Conservation (phyloP, 2,113 vertebrate genomes). For the Channa argus region DNA sequence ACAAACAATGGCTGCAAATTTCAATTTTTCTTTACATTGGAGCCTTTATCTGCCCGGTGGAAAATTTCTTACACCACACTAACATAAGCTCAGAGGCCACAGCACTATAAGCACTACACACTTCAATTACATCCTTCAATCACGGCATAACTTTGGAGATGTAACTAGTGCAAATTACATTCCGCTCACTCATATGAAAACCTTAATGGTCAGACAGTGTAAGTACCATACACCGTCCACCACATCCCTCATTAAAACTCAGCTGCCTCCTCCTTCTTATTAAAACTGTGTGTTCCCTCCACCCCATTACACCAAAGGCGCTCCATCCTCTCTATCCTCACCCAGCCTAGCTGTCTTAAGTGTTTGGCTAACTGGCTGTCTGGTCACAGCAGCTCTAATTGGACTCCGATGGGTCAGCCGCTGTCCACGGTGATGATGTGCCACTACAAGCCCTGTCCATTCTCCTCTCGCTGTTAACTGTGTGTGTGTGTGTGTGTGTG, state of each 20-base stretch:
- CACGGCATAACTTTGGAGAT: constrained; percentile 25
- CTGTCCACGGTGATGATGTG: constrained; percentile 74
- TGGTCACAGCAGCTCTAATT: constrained; percentile 75
- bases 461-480: constrained; percentile 23
- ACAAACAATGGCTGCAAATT: too few species aligned
- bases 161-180: constrained; percentile 58
- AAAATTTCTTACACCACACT: constrained; percentile 5
- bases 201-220: constrained; percentile 50
- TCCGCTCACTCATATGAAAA: constrained; percentile 53
- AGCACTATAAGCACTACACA: constrained; percentile 1
- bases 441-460: constrained; percentile 40
- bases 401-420: constrained; percentile 63
- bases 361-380: constrained; percentile 63
- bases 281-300: constrained; percentile 57
- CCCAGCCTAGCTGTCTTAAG: constrained; percentile 35
- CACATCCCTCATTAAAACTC: constrained; percentile 71
- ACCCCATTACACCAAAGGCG: constrained; percentile 48
- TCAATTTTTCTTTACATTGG: too few species aligned
- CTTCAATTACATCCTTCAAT: constrained; percentile 36
- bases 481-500: constrained; percentile 8
- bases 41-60: neutral
- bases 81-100: neutral
- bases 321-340: constrained; percentile 58
- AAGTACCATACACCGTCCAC: constrained; percentile 17
- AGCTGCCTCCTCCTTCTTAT: constrained; percentile 61